Conservation (phyloP, 2,888 invertebrate species). For the Ellobium chinense region DNA sequence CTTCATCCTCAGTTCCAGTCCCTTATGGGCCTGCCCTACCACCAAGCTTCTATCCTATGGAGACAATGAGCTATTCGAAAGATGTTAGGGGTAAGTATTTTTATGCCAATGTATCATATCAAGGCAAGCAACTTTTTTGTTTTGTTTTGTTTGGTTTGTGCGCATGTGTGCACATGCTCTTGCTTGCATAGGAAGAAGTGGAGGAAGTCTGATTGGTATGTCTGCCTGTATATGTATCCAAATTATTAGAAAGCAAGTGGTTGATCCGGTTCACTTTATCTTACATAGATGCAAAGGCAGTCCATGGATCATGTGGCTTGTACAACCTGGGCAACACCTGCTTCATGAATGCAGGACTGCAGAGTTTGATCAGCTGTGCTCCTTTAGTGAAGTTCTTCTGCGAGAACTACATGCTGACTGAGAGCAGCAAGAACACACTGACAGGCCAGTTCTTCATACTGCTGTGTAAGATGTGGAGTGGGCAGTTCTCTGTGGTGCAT, state of each 20-base stretch:
- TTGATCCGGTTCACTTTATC: no score
- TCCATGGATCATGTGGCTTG: slow-evolving; percentile 84
- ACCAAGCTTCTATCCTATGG: slow-evolving; percentile 17
- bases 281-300: slow-evolving; percentile 62
- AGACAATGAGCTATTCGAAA: slow-evolving; percentile 28
- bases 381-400: slow-evolving; percentile 82
- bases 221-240: no score
- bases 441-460: slow-evolving; percentile 82
- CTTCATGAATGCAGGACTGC: slow-evolving; percentile 93
- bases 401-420: slow-evolving; percentile 59
- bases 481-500: slow-evolving; percentile 81
- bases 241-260: no score
- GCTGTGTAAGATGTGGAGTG: slow-evolving; percentile 83
- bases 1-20: slow-evolving; percentile 18
- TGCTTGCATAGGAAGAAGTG: no score
- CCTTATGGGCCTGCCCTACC: slow-evolving; percentile 26
- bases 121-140: no score
- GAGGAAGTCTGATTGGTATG: no score
- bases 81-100: slow-evolving; percentile 37
- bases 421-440: slow-evolving; percentile 72
- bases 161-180: no score
- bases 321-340: slow-evolving; percentile 93
- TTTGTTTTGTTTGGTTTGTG: no score
- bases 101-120: no score
- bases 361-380: slow-evolving; percentile 88